These are phyloP conservation scores for Gambusia affinis DNA, from an alignment of 2,113 vertebrate species.

Conservation along the genomic window DNA sequence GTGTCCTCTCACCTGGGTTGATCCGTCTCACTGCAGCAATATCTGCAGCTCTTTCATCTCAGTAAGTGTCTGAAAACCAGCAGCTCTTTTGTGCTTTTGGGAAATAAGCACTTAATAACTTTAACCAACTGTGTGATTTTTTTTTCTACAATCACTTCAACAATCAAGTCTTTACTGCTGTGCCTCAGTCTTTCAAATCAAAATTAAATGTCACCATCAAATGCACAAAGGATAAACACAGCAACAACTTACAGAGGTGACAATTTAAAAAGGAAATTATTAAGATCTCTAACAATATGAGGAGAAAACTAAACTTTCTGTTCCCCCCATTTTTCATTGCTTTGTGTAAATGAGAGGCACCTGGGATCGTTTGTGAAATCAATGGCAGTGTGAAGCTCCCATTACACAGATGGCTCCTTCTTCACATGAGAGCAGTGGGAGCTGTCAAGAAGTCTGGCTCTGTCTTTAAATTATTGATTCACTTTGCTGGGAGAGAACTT, in stretches of 20 bases:
- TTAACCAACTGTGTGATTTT: background rate
- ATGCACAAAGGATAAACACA: slow-evolving; percentile 14
- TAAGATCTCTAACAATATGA: background rate
- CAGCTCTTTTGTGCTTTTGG: slow-evolving; percentile 5
- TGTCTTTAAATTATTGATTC: slow-evolving; percentile 43
- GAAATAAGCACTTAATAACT: slow-evolving; percentile 20
- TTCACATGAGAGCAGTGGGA: slow-evolving; percentile 33
- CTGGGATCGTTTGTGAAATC: slow-evolving; percentile 40
- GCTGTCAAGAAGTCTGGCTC: slow-evolving; percentile 19
- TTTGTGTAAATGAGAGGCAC: slow-evolving; percentile 25
- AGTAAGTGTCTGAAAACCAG: background rate
- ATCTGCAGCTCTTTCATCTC: background rate
- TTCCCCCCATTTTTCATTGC: background rate
- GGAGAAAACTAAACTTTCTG: background rate
- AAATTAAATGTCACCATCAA: slow-evolving; percentile 27
- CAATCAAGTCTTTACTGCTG: slow-evolving; percentile 3
- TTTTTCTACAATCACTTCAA: background rate
- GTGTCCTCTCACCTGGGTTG: background rate
- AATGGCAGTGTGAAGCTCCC: slow-evolving; percentile 47
- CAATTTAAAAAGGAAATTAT: slow-evolving; percentile 1
- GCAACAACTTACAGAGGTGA: background rate
- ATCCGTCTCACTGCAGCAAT: background rate
- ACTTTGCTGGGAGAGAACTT: slow-evolving; percentile 2
- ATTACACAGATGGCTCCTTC: slow-evolving; percentile 24
- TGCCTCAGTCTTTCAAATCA: slow-evolving; percentile 7